Conservation (phyloP, 2,888 invertebrate species). For the Philaethria dido region DNA sequence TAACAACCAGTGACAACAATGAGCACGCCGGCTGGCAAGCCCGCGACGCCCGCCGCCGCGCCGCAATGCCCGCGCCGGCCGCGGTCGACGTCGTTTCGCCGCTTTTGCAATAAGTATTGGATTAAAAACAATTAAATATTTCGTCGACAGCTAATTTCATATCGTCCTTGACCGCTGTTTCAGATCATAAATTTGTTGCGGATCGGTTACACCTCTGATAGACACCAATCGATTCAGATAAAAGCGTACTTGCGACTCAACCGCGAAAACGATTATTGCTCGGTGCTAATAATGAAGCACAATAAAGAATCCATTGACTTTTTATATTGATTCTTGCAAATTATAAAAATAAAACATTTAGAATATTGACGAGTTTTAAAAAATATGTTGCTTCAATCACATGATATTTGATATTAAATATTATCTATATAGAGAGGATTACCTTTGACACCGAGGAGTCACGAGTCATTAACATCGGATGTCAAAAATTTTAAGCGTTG, state of each 20-base stretch:
- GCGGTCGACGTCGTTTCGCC: conserved; percentile 20
- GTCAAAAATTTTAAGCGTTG: neutral
- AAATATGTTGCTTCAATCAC: too few species aligned
- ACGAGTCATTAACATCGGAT: neutral
- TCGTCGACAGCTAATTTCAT: conserved; percentile 40
- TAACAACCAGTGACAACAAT: conserved; percentile 28
- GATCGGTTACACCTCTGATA: conserved; percentile 30
- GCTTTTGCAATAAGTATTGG: conserved; percentile 40
- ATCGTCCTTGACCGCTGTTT: conserved; percentile 45
- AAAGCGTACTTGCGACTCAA: neutral
- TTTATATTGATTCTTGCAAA: too few species aligned
- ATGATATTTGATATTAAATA: neutral
- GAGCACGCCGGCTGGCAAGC: neutral
- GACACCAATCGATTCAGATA: neutral
- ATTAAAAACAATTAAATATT: conserved; percentile 46
- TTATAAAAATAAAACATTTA: too few species aligned
- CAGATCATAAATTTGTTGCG: conserved; percentile 31
- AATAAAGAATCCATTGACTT: neutral
- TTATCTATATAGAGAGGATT: neutral
- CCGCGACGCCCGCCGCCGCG: neutral
- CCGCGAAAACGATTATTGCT: neutral
- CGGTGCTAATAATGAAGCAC: neutral
- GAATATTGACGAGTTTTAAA: neutral
- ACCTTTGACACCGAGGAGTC: neutral
- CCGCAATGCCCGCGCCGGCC: conserved; percentile 1